Evolutionary conservation across 2,888 invertebrate species (phyloP).

Genomic region (Standfussiana lucernea): DNA sequence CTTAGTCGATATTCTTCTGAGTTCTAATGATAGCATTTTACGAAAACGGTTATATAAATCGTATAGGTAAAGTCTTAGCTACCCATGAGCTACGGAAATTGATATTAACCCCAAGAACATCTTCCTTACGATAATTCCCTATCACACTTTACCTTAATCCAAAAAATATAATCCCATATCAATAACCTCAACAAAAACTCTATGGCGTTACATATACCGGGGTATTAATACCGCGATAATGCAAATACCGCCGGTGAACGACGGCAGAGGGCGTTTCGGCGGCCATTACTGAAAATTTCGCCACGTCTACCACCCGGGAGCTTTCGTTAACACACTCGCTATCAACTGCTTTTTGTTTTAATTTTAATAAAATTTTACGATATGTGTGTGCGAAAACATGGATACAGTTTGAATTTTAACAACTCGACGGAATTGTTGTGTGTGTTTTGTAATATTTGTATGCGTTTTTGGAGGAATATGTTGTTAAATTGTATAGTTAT

Average conservation of each 20-base stretch:
- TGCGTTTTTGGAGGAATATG: conserved; percentile 36
- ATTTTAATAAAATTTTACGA: conserved; percentile 78
- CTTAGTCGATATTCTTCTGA: too few relatives aligned
- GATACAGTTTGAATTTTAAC: conserved; percentile 67
- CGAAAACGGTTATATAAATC: too few relatives aligned
- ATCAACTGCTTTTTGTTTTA: conserved; percentile 79
- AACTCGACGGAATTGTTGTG: conserved; percentile 53
- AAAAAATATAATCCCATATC: conserved; percentile 53
- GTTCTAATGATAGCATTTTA: too few relatives aligned
- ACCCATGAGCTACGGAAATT: conserved; percentile 2
- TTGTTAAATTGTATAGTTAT: conserved; percentile 51
- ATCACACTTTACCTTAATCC: background rate
- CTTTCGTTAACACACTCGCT: conserved; percentile 80
- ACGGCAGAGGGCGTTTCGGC: conserved; percentile 76
- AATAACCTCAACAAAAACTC: conserved; percentile 66
- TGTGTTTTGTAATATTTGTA: conserved; percentile 23
- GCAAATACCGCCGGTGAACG: conserved; percentile 82
- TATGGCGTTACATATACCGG: conserved; percentile 74
- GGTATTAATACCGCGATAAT: conserved; percentile 85
- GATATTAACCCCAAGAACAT: conserved; percentile 1
- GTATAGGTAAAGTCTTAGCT: too few relatives aligned
- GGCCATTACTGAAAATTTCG: conserved; percentile 84
- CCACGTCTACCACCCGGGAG: conserved; percentile 80
- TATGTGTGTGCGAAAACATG: conserved; percentile 68
- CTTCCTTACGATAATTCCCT: conserved; percentile 5